Percentiles rank a stretch among this genome's conserved stretches.
Conservation (phyloP, 2,888 invertebrate genomes). For the Drosophila picticornis region DNA sequence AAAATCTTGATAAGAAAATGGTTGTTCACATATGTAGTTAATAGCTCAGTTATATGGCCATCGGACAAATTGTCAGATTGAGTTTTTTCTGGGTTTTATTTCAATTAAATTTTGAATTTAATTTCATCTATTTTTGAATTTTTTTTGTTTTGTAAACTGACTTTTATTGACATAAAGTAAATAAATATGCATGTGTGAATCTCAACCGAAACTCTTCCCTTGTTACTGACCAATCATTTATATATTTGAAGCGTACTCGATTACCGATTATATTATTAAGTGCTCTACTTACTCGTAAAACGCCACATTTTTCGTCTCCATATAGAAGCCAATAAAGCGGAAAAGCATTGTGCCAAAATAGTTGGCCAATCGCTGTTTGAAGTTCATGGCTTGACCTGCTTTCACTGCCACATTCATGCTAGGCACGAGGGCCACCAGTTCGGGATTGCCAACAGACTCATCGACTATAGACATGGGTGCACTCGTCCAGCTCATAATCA, state of each 20-base stretch:
- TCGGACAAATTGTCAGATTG: no score
- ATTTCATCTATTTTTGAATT: not conserved
- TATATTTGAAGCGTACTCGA: no score
- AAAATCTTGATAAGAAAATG: no score
- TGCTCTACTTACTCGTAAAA: conserved; percentile 69
- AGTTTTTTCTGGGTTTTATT: no score
- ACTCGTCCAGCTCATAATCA: conserved; percentile 71
- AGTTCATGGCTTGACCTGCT: conserved; percentile 58
- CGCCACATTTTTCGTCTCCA: conserved; percentile 32
- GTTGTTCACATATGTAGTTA: no score
- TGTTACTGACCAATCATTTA: not conserved
- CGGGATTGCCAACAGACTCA: conserved; percentile 76
- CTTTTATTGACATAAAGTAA: not conserved
- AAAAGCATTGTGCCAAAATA: conserved; percentile 43
- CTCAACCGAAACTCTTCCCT: no score
- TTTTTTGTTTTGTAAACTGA: not conserved
- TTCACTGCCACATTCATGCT: conserved; percentile 50
- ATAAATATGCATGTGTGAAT: not conserved
- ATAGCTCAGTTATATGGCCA: no score
- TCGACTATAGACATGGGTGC: conserved; percentile 64
- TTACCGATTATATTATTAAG: not conserved
- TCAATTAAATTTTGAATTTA: not conserved
- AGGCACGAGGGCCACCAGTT: conserved; percentile 74
- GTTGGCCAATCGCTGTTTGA: conserved; percentile 67
- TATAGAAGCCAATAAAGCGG: conserved; percentile 8